Percentiles rank a stretch among this genome's conserved stretches.
These are phyloP conservation scores for Digitonthophagus gazella DNA, from an alignment of 2,888 invertebrate species.

Conservation along the genomic window DNA sequence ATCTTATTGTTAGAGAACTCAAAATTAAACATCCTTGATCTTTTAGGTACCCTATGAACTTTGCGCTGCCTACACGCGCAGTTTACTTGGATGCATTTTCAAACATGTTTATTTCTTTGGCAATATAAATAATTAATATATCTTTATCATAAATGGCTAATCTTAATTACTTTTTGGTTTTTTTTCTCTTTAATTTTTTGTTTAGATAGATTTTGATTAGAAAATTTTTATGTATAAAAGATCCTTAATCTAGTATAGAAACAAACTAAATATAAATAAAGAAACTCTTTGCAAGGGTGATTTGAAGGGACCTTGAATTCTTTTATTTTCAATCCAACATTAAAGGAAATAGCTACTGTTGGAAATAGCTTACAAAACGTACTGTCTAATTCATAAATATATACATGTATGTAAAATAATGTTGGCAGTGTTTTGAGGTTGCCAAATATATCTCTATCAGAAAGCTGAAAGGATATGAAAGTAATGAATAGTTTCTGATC, in stretches of 20 bases:
- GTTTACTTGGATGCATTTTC: no score
- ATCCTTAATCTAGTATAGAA: conserved; percentile 3
- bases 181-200: no score
- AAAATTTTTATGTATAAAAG: conserved; percentile 21
- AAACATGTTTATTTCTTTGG: no score
- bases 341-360: neutral
- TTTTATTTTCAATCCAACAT: neutral
- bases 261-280: neutral
- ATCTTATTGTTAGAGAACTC: no score
- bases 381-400: conserved; percentile 11
- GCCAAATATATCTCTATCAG: conserved; percentile 24
- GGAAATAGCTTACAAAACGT: conserved; percentile 7
- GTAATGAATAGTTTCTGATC: conserved; percentile 12
- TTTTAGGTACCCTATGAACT: no score
- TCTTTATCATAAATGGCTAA: no score
- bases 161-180: no score
- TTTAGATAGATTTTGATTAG: no score
- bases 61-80: no score
- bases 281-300: neutral
- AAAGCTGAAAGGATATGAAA: conserved; percentile 24
- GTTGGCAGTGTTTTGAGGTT: conserved; percentile 20
- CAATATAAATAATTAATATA: no score
- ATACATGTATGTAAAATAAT: conserved; percentile 8
- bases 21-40: no score
- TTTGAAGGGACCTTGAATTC: neutral